Conservation (phyloP, 2,888 invertebrate species). For the Drosophila peninsularis region DNA sequence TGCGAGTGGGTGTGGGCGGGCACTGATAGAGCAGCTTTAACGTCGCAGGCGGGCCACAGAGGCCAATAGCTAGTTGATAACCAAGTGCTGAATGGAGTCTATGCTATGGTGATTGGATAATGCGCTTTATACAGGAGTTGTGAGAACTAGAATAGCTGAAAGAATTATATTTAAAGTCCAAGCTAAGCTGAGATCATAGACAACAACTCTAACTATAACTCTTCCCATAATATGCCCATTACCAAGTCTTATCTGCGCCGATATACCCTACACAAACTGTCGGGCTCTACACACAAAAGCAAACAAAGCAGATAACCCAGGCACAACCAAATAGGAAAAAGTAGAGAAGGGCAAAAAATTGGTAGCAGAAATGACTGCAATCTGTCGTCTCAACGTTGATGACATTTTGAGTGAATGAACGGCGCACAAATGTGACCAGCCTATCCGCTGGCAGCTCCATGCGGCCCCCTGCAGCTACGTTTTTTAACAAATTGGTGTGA, state of each 20-base stretch:
- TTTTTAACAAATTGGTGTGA: constrained; percentile 82
- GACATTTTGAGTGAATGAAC: constrained; percentile 81
- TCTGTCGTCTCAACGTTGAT: constrained; percentile 80
- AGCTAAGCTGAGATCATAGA: background rate
- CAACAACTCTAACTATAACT: background rate
- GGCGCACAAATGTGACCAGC: constrained; percentile 69
- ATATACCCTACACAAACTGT: constrained; percentile 39
- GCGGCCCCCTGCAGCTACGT: constrained; percentile 36
- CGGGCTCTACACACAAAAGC: constrained; percentile 22
- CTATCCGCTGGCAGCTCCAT: constrained; percentile 49
- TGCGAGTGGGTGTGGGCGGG: background rate
- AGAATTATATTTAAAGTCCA: background rate
- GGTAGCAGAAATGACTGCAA: constrained; percentile 75
- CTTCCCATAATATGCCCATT: background rate
- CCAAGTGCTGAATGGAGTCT: background rate
- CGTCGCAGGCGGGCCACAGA: constrained; percentile 47
- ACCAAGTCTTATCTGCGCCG: constrained; percentile 2
- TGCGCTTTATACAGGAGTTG: constrained; percentile 12
- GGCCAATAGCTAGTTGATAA: constrained; percentile 33
- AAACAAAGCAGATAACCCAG: constrained; percentile 45
- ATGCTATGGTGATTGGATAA: background rate
- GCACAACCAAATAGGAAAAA: constrained; percentile 1
- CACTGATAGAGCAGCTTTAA: constrained; percentile 56
- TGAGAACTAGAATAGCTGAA: background rate
- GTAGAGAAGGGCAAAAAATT: constrained; percentile 18